Percentiles rank a stretch among this genome's conserved stretches.
Evolutionary conservation across 2,113 vertebrate species (phyloP).

Genomic region (Aramus guarauna): DNA sequence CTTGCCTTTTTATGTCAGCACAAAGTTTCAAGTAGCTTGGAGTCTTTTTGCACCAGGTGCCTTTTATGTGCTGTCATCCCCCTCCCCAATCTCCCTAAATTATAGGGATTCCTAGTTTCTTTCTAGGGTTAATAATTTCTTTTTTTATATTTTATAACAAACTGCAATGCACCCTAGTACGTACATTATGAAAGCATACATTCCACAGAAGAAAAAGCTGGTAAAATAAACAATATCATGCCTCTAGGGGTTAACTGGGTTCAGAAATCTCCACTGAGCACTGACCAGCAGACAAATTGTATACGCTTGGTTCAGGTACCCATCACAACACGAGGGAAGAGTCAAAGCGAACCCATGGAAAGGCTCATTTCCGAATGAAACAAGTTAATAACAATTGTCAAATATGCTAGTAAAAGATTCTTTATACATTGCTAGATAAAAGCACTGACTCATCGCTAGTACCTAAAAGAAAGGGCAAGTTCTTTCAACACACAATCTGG

Average conservation of each 20-base stretch:
- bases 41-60: neutral
- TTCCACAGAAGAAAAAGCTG: neutral
- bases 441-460: constrained; percentile 35
- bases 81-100: neutral
- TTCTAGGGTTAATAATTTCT: too few species aligned
- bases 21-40: neutral
- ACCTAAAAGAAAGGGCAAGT: constrained; percentile 58
- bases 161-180: neutral
- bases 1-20: neutral
- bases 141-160: neutral
- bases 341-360: neutral
- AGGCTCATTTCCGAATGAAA: neutral
- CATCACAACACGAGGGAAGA: neutral
- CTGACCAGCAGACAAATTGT: neutral
- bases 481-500: constrained; percentile 71
- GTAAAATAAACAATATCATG: neutral
- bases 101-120: neutral
- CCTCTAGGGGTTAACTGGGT: neutral
- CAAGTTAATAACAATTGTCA: constrained; percentile 17
- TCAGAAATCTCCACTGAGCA: neutral
- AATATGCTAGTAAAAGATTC: constrained; percentile 36
- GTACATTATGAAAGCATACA: neutral
- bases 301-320: neutral
- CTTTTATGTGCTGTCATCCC: neutral
- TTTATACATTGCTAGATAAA: constrained; percentile 31